Percentiles rank a stretch among this genome's conserved stretches.
Conservation (phyloP, 2,797 vertebrate species). For the Anniella stebbinsi region DNA sequence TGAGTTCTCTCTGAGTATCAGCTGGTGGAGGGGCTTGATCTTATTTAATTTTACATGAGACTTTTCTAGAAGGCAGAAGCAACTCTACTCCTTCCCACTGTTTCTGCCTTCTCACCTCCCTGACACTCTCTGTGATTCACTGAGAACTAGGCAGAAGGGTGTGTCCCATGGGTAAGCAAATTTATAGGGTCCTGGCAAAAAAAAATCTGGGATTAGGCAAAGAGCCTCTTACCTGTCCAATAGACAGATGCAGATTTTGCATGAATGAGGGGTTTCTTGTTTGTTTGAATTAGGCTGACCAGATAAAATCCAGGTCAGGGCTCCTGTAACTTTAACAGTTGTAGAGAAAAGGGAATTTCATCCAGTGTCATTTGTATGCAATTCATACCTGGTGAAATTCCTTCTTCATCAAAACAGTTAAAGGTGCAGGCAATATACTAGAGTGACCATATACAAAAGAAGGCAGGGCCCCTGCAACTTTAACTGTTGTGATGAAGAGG, state of each 20-base stretch:
- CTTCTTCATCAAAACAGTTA: too few relatives aligned
- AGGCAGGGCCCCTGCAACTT: too few relatives aligned
- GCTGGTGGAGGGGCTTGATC: background rate
- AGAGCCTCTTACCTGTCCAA: background rate
- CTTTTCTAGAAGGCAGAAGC: background rate
- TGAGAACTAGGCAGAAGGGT: background rate
- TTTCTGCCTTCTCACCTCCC: background rate
- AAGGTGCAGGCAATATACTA: too few relatives aligned
- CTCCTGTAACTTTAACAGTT: too few relatives aligned
- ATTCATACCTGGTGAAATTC: too few relatives aligned
- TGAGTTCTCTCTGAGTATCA: background rate
- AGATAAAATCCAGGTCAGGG: too few relatives aligned
- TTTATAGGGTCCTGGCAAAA: background rate
- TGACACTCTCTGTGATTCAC: background rate
- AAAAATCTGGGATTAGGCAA: background rate
- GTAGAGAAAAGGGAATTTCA: too few relatives aligned
- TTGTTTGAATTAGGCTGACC: background rate
- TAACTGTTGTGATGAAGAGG: too few relatives aligned
- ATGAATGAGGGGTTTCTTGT: background rate
- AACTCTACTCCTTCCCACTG: background rate
- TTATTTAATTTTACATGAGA: background rate
- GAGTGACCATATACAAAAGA: too few relatives aligned
- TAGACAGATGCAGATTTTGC: background rate
- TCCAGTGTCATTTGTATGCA: too few relatives aligned
- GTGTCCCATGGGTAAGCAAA: background rate